Evolutionary conservation across 2,113 vertebrate species (phyloP).

Genomic region (Rhinichthys klamathensis): DNA sequence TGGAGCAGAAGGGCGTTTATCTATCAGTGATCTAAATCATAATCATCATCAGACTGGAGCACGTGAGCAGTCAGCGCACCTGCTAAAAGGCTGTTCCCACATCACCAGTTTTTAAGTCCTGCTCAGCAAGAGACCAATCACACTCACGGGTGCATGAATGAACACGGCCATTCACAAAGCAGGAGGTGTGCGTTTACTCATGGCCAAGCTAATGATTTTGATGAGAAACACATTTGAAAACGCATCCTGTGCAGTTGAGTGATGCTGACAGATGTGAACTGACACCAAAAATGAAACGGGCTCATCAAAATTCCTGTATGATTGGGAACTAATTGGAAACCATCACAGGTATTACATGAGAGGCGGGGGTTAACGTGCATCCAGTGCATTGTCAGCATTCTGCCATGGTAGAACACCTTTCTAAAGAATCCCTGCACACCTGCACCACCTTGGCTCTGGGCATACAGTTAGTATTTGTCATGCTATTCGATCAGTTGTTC

Average conservation of each 20-base stretch:
- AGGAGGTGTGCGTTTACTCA: not conserved
- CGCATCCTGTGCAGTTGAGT: slow-evolving; percentile 44
- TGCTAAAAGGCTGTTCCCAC: slow-evolving; percentile 44
- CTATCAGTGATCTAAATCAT: not conserved
- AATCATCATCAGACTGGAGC: slow-evolving; percentile 47
- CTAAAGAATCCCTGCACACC: slow-evolving; percentile 48
- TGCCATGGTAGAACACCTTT: slow-evolving; percentile 37
- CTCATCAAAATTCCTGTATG: slow-evolving; percentile 73
- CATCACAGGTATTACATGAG: slow-evolving; percentile 45
- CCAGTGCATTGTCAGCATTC: slow-evolving; percentile 65
- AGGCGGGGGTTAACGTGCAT: slow-evolving; percentile 62
- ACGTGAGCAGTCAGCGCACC: slow-evolving; percentile 47
- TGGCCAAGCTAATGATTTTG: slow-evolving; percentile 35
- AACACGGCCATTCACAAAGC: slow-evolving; percentile 39
- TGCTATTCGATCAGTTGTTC: slow-evolving; percentile 25
- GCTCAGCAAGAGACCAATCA: slow-evolving; percentile 69
- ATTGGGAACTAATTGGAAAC: slow-evolving; percentile 70
- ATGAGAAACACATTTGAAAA: not conserved
- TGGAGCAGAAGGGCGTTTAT: slow-evolving; percentile 47
- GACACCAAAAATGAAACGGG: slow-evolving; percentile 70
- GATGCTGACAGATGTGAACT: slow-evolving; percentile 62
- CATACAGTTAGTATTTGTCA: slow-evolving; percentile 11
- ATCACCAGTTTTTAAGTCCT: slow-evolving; percentile 54
- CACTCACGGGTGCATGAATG: slow-evolving; percentile 57
- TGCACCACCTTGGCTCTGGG: slow-evolving; percentile 41